Conservation (phyloP, 2,797 vertebrate species). For the Phyllotis vaccarum region DNA sequence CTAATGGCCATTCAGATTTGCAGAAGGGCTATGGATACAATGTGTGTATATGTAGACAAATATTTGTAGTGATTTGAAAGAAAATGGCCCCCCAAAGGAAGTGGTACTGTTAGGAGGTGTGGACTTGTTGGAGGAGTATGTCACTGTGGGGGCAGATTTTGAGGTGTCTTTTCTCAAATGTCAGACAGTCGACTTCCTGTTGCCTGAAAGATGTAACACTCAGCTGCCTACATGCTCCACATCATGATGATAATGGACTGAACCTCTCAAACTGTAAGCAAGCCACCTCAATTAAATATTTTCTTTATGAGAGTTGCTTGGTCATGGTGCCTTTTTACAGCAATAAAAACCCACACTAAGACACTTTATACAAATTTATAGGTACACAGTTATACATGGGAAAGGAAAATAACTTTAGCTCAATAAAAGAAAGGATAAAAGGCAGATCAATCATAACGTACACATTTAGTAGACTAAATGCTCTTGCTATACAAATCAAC, state of each 20-base stretch:
- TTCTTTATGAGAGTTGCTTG: not conserved
- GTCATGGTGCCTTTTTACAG: not conserved
- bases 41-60: not conserved
- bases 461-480: not conserved
- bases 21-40: not conserved
- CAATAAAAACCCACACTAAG: not conserved
- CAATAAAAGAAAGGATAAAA: not conserved
- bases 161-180: not conserved
- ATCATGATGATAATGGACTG: not conserved
- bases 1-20: not conserved
- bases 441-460: not conserved
- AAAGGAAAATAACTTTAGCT: not conserved
- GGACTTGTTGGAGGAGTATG: not conserved
- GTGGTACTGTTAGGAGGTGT: not conserved
- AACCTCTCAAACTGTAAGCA: not conserved
- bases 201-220: not conserved
- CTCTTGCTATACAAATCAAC: not conserved
- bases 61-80: not conserved
- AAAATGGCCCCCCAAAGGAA: not conserved
- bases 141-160: not conserved
- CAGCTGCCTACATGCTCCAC: not conserved
- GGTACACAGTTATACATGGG: not conserved
- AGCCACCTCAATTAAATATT: not conserved
- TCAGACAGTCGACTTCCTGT: not conserved
- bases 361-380: not conserved